Percentiles rank a stretch among this genome's conserved stretches.
Conservation (phyloP, 1,140 invertebrate species). For the Tetramorium parvispinum region DNA sequence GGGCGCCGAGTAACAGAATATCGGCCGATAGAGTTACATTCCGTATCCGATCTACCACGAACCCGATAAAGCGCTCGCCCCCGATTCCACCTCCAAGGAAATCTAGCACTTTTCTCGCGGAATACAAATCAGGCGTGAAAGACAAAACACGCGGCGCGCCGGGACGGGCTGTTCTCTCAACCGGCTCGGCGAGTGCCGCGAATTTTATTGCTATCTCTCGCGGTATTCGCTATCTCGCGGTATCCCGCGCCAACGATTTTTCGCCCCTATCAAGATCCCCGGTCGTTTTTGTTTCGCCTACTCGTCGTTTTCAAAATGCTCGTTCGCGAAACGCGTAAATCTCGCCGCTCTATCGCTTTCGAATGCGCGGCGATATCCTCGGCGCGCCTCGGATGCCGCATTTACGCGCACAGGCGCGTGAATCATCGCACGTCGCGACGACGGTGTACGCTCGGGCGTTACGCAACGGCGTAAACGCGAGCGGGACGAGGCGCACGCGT, state of each 20-base stretch:
- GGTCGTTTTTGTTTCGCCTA: too few species aligned
- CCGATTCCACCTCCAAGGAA: neutral
- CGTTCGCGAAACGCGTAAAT: neutral
- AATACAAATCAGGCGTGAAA: constrained; percentile 22
- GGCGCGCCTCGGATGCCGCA: neutral
- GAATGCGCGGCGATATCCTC: neutral
- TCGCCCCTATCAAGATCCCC: too few species aligned
- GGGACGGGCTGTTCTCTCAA: neutral
- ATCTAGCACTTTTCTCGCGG: neutral
- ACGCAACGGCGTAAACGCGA: constrained; percentile 55
- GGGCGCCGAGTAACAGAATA: constrained; percentile 50
- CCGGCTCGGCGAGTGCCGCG: neutral
- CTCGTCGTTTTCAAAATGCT: neutral
- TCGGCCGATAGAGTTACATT: constrained; percentile 53
- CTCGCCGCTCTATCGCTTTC: neutral
- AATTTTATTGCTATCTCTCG: neutral
- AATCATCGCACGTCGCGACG: constrained; percentile 53
- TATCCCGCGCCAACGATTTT: neutral
- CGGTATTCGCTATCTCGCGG: neutral
- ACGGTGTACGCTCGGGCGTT: constrained; percentile 41
- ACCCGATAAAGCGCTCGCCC: constrained; percentile 2
- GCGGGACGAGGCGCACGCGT: neutral
- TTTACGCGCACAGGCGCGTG: constrained; percentile 44
- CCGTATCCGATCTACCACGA: constrained; percentile 25
- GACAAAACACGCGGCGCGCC: neutral